Evolutionary conservation across 1,140 invertebrate genomes (phyloP).

Genomic region (Pogonomyrmex barbatus): DNA sequence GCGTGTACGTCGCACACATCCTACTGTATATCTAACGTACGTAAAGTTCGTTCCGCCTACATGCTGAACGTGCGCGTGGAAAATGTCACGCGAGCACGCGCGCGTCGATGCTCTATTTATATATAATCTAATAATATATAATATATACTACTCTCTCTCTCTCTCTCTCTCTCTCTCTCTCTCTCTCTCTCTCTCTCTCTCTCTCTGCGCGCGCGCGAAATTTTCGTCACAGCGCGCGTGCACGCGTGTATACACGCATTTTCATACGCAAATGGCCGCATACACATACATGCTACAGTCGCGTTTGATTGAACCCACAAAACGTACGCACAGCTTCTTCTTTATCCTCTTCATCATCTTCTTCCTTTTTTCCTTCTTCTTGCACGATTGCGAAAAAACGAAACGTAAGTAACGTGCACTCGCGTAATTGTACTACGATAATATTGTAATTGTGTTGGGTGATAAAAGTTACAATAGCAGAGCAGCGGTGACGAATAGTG

Average conservation of each 20-base stretch:
- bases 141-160: neutral
- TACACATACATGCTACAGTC: slow-evolving; percentile 48
- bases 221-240: slow-evolving; percentile 61
- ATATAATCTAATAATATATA: slow-evolving; percentile 63
- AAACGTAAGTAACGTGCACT: slow-evolving; percentile 69
- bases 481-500: slow-evolving; percentile 60
- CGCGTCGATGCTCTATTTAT: slow-evolving; percentile 58
- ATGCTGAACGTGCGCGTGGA: slow-evolving; percentile 64
- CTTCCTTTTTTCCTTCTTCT: neutral
- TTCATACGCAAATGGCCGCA: slow-evolving; percentile 37
- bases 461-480: slow-evolving; percentile 66
- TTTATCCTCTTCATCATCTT: neutral
- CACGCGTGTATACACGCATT: slow-evolving; percentile 58
- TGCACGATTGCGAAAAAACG: slow-evolving; percentile 62
- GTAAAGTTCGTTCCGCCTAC: slow-evolving; percentile 47
- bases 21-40: slow-evolving; percentile 24
- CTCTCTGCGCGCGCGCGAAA: neutral
- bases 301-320: slow-evolving; percentile 68
- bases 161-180: too few species aligned
- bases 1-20: slow-evolving; percentile 25
- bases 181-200: too few species aligned
- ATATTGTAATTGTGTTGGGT: slow-evolving; percentile 67
- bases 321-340: slow-evolving; percentile 28
- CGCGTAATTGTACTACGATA: slow-evolving; percentile 69
- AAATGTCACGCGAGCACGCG: slow-evolving; percentile 68